phyloP scores from a whole-genome alignment of 2,797 vertebrate species.

The Ptychadena robeensis region DNA sequence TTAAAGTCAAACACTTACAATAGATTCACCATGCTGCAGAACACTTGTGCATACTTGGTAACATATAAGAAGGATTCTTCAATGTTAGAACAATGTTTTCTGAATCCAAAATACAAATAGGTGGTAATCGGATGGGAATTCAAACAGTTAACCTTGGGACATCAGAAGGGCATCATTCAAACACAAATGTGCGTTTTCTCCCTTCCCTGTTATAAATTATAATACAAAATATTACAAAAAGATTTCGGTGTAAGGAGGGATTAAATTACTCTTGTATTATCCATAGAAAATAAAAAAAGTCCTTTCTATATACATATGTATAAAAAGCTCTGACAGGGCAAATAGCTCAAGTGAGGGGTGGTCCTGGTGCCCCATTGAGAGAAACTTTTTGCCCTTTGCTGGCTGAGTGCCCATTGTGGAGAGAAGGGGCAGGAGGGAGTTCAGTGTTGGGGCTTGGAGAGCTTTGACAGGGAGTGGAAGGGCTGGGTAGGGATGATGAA shows the following conservation, averaged over 20 bases:
- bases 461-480: conserved; percentile 74
- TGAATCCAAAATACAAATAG: conserved; percentile 14
- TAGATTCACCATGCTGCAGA: conserved; percentile 17
- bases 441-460: conserved; percentile 72
- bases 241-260: conserved; percentile 34
- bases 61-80: background rate
- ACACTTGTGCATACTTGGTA: background rate
- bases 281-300: conserved; percentile 79
- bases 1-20: conserved; percentile 23
- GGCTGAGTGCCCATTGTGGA: conserved; percentile 71
- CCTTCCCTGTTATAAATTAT: conserved; percentile 53
- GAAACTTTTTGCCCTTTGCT: conserved; percentile 84
- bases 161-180: background rate
- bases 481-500: conserved; percentile 79
- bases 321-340: conserved; percentile 57
- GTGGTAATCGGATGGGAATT: conserved; percentile 5
- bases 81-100: background rate
- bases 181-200: background rate
- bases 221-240: conserved; percentile 52
- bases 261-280: conserved; percentile 76
- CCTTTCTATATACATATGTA: conserved; percentile 76
- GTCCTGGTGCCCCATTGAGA: conserved; percentile 80
- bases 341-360: conserved; percentile 70
- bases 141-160: background rate
- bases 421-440: conserved; percentile 62